These are phyloP conservation scores for Rhopalosiphum padi DNA, from an alignment of 1,140 invertebrate species.

Conservation along the genomic window DNA sequence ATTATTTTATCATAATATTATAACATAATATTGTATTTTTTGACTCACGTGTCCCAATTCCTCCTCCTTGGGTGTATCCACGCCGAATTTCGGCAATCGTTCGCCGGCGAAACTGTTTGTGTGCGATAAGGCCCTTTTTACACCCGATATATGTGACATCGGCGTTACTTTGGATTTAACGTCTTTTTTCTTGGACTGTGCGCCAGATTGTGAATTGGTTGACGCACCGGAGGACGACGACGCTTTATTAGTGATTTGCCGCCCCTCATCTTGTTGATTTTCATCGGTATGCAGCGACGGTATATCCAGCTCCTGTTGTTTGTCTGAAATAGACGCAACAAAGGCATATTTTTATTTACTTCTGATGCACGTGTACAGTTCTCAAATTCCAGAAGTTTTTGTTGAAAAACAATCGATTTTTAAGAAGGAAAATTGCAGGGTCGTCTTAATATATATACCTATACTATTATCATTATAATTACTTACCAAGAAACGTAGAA, in stretches of 20 bases:
- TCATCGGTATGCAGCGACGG: conserved; percentile 85
- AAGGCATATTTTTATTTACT: background rate
- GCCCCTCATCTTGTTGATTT: conserved; percentile 9
- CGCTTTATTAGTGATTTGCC: conserved; percentile 58
- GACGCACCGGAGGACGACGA: conserved; percentile 63
- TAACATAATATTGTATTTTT: background rate
- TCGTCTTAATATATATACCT: too few species aligned
- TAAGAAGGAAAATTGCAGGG: background rate
- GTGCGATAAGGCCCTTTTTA: conserved; percentile 85
- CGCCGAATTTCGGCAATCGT: conserved; percentile 87
- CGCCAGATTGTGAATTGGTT: conserved; percentile 20
- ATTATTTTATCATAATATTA: background rate
- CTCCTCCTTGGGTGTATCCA: conserved; percentile 88
- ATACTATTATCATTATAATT: background rate
- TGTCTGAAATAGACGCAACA: conserved; percentile 72
- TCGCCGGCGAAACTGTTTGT: conserved; percentile 91
- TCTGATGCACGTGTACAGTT: background rate
- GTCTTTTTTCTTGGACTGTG: conserved; percentile 68
- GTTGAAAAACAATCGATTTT: background rate
- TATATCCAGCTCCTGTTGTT: conserved; percentile 94
- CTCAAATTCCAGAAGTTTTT: background rate
- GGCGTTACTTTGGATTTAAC: conserved; percentile 64
- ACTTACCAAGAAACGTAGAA: conserved; percentile 96
- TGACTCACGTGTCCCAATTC: conserved; percentile 79
- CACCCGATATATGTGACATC: conserved; percentile 91